Base-by-base conservation (phyloP, 2,113 vertebrate genomes). In the Gallinago undulata region DNA sequence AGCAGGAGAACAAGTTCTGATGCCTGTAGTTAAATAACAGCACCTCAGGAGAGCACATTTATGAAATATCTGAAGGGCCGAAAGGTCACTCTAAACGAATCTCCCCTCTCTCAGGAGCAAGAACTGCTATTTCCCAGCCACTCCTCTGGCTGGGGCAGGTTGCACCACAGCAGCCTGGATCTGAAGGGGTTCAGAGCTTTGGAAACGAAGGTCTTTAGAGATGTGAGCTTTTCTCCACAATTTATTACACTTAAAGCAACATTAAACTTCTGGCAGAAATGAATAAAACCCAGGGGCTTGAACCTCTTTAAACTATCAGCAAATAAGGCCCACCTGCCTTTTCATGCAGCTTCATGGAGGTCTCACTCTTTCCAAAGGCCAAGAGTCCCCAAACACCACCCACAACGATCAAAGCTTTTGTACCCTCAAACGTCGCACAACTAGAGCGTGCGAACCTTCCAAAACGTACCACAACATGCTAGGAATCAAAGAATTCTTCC, bases 1-100 rank as follows among this genome's bases (percentile, higher is more conserved):
- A 90, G 92, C 60, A n/a, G 89, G 83, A 92, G 95, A 96, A 72
- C 84, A 72, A 33, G 51, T 64, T 62, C 89, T 92, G 89, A 84
- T 89, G 77, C 86, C 55, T 68, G 73, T 41, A 85, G 95, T 95
- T 90, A 82, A 95, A 96, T 84, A 88, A 86, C 50, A 90, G 87
- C 86, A 83, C 96, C 93, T 94, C 86, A 79, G 84, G 93, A 87
- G 43, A 83, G 86, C 51, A 25, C 92, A 72, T 92, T 91, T 85
- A 73, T 50, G 82, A 96, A 96, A 87, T 67, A 93, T 33, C 91
- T 86, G 79, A 91, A 97, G 92, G 92, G 93, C 94, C 63, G 45
- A 95, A 91, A 95, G 90, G 97, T 96, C 93, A 89, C 12, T 76
- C 69, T 60, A 59, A 22, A 7, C 0, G 2, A 45, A 89, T n/a